These are phyloP conservation scores for Campaea margaritaria DNA, from an alignment of 2,888 invertebrate genomes.

Conservation along the genomic window DNA sequence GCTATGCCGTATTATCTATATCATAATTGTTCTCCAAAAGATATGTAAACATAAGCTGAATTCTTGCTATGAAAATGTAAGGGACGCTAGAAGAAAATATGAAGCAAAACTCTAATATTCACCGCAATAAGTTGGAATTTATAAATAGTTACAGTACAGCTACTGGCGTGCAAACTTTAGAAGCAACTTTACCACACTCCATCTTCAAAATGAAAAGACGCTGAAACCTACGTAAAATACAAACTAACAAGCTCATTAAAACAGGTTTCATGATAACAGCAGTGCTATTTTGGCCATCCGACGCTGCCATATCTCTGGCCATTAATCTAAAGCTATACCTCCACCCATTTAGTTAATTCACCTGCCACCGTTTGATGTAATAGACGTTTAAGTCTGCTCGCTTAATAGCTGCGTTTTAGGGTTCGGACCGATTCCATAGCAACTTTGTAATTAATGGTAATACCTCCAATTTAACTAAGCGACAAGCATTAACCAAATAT, in stretches of 20 bases:
- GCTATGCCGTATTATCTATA: too few species aligned
- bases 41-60: too few species aligned
- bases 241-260: slow-evolving; percentile 40
- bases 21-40: too few species aligned
- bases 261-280: slow-evolving; percentile 45
- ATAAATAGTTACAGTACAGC: not conserved
- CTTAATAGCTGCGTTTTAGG: slow-evolving; percentile 55
- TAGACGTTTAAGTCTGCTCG: slow-evolving; percentile 58
- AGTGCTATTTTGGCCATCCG: slow-evolving; percentile 53
- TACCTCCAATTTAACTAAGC: slow-evolving; percentile 30
- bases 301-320: slow-evolving; percentile 59
- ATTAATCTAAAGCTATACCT: slow-evolving; percentile 66
- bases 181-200: slow-evolving; percentile 15
- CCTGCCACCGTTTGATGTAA: slow-evolving; percentile 68
- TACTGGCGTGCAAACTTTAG: slow-evolving; percentile 13
- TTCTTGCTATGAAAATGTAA: too few species aligned
- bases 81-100: not conserved
- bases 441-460: slow-evolving; percentile 58
- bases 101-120: slow-evolving; percentile 1
- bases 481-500: slow-evolving; percentile 26
- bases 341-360: slow-evolving; percentile 65
- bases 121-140: slow-evolving; percentile 3
- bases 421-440: slow-evolving; percentile 42
- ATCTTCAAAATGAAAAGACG: slow-evolving; percentile 32
- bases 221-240: slow-evolving; percentile 33